phyloP scores from a whole-genome alignment of 2,113 vertebrate genomes.

The Chaetodon trifascialis region DNA sequence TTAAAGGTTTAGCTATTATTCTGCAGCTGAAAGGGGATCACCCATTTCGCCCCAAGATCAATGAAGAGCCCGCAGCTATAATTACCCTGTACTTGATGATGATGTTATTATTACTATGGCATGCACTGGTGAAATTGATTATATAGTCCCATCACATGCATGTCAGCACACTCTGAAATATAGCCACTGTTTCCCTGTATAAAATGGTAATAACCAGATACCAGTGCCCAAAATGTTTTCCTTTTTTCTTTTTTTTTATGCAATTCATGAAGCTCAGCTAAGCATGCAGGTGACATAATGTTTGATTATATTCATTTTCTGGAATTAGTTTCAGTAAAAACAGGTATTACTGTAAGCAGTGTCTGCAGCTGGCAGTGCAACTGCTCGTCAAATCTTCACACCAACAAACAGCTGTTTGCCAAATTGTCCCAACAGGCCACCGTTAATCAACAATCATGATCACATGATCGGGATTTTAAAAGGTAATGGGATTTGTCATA shows the following conservation, averaged over 20 bases:
- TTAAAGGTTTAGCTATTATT: slow-evolving; percentile 84
- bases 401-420: slow-evolving; percentile 59
- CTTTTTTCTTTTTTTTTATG: neutral
- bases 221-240: neutral
- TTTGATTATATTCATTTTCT: slow-evolving; percentile 31
- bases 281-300: slow-evolving; percentile 29
- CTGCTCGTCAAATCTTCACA: slow-evolving; percentile 57
- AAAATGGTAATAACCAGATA: neutral
- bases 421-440: slow-evolving; percentile 46
- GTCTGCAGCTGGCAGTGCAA: slow-evolving; percentile 54
- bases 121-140: slow-evolving; percentile 70
- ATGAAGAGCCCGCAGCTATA: slow-evolving; percentile 82
- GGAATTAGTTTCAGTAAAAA: slow-evolving; percentile 22
- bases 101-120: slow-evolving; percentile 82
- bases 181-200: neutral
- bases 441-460: slow-evolving; percentile 45
- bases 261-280: slow-evolving; percentile 7
- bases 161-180: slow-evolving; percentile 51
- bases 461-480: slow-evolving; percentile 30
- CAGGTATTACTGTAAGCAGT: slow-evolving; percentile 30
- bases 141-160: slow-evolving; percentile 54
- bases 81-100: slow-evolving; percentile 81
- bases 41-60: slow-evolving; percentile 79
- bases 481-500: slow-evolving; percentile 31
- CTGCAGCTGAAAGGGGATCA: slow-evolving; percentile 78